phyloP scores from a whole-genome alignment of 2,113 vertebrate species.

The Panurus biarmicus region DNA sequence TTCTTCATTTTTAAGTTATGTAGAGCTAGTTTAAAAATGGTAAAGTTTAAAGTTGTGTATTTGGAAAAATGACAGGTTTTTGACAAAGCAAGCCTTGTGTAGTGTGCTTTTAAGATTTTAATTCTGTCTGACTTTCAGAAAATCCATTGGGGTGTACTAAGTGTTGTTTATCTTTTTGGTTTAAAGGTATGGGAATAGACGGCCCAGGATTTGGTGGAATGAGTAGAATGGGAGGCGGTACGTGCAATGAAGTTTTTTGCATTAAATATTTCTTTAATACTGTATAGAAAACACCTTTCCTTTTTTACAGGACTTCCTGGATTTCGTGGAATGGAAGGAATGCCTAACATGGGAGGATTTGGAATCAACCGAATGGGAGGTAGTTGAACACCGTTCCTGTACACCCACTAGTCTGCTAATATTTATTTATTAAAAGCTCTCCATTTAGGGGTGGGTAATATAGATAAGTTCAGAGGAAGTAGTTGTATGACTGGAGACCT shows the following conservation, averaged over 20 bases:
- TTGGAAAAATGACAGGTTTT: neutral
- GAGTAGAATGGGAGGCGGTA: slow-evolving; percentile 88
- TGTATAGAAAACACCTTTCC: slow-evolving; percentile 9
- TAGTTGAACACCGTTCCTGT: slow-evolving; percentile 40
- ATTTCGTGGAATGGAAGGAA: slow-evolving; percentile 87
- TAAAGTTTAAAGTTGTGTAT: neutral
- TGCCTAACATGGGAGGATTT: slow-evolving; percentile 89
- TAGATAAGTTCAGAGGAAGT: slow-evolving; percentile 41
- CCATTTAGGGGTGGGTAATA: neutral
- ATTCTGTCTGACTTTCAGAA: neutral
- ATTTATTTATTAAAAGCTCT: neutral
- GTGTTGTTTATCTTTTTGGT: slow-evolving; percentile 38
- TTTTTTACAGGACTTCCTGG: slow-evolving; percentile 80
- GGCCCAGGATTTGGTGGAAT: slow-evolving; percentile 86
- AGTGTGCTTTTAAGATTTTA: neutral
- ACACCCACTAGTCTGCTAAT: neutral
- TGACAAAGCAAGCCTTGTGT: neutral
- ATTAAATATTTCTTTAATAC: neutral
- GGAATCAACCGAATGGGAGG: slow-evolving; percentile 90
- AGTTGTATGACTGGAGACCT: neutral
- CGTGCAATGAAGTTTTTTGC: slow-evolving; percentile 27
- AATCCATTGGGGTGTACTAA: neutral
- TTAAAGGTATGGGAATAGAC: slow-evolving; percentile 87
- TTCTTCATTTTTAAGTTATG: neutral
- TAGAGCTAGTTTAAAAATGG: neutral